Evolutionary conservation across 2,888 invertebrate species (phyloP).

Genomic region (Rhabditophanes sp.): DNA sequence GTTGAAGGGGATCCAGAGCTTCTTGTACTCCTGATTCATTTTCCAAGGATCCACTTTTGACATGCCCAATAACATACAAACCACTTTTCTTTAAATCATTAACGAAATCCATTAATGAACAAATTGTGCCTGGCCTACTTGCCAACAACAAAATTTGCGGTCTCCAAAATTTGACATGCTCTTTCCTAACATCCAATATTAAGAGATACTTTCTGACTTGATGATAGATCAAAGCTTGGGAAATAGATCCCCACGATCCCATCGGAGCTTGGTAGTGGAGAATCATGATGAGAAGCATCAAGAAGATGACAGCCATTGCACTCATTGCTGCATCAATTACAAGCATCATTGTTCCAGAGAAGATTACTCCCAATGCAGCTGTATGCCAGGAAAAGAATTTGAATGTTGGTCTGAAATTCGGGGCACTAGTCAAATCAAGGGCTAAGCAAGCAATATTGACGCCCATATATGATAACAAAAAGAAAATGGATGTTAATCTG

Average conservation of each 20-base stretch:
- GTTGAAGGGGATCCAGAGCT: conserved; percentile 56
- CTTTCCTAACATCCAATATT: conserved; percentile 80
- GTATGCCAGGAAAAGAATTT: conserved; percentile 89
- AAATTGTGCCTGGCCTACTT: conserved; percentile 72
- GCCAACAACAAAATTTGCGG: conserved; percentile 86
- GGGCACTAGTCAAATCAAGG: conserved; percentile 85
- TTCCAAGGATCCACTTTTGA: conserved; percentile 43
- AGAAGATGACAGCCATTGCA: conserved; percentile 67
- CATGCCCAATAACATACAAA: conserved; percentile 68
- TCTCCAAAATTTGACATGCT: conserved; percentile 88
- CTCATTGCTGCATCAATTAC: conserved; percentile 78
- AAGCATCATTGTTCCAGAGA: conserved; percentile 60
- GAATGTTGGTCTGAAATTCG: conserved; percentile 90
- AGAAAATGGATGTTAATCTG: conserved; percentile 83
- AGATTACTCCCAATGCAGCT: conserved; percentile 11
- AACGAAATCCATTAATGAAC: conserved; percentile 78
- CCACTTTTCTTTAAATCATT: conserved; percentile 87
- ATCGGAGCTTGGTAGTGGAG: conserved; percentile 56
- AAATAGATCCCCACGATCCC: conserved; percentile 85
- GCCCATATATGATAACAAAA: conserved; percentile 84
- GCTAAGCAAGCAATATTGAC: conserved; percentile 89
- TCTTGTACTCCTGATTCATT: conserved; percentile 45
- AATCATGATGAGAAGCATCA: conserved; percentile 66
- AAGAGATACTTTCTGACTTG: conserved; percentile 80
- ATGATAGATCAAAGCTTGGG: conserved; percentile 92